These are phyloP conservation scores for Stramonita haemastoma DNA, from an alignment of 2,888 invertebrate genomes.

Conservation along the genomic window DNA sequence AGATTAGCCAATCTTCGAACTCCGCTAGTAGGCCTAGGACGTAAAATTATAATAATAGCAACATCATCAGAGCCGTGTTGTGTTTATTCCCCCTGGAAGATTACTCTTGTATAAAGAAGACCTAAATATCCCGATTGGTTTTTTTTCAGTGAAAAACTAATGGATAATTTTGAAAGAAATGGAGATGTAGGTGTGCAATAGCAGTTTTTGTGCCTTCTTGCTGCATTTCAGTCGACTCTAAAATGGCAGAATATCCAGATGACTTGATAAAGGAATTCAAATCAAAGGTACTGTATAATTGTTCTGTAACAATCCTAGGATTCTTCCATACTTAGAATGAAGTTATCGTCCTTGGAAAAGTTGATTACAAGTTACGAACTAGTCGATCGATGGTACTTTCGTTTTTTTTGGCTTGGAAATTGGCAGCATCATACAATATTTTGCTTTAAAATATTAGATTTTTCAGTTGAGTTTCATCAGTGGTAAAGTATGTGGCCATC, in stretches of 20 bases:
- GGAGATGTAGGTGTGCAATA: not conserved
- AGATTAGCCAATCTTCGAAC: too few species aligned
- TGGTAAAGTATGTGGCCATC: too few species aligned
- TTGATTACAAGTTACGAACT: not conserved
- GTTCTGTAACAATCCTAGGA: not conserved
- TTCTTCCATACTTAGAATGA: too few species aligned
- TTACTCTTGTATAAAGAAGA: not conserved
- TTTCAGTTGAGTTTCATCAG: too few species aligned
- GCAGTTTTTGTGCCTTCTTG: not conserved
- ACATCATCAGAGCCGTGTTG: not conserved
- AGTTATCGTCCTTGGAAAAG: not conserved
- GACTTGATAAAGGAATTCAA: constrained; percentile 16
- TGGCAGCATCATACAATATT: too few species aligned
- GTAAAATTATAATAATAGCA: too few species aligned
- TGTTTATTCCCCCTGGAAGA: not conserved
- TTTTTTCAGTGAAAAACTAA: not conserved
- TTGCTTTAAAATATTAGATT: too few species aligned
- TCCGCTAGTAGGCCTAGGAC: too few species aligned
- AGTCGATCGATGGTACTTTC: constrained; percentile 23
- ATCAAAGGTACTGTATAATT: not conserved
- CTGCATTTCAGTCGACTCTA: not conserved
- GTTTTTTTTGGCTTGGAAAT: not conserved
- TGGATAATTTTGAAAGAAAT: not conserved
- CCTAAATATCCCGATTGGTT: not conserved
- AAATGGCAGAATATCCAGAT: constrained; percentile 1